These are phyloP conservation scores for Prostheceraeus crozeri DNA, from an alignment of 2,888 invertebrate species.

Conservation along the genomic window DNA sequence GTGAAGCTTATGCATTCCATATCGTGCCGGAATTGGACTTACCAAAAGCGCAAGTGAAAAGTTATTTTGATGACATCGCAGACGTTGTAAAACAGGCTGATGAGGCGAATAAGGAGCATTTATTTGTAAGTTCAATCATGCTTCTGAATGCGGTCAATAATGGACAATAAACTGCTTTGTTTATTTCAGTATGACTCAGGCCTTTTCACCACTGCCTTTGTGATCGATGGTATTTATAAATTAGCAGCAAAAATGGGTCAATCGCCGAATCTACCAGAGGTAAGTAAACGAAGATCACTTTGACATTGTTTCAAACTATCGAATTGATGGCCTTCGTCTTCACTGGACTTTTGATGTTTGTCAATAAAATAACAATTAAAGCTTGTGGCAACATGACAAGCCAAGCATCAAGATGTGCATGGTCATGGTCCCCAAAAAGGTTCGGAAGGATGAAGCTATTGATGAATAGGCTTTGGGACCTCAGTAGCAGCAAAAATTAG, in stretches of 20 bases:
- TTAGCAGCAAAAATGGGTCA: constrained; percentile 64
- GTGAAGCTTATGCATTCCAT: constrained; percentile 19
- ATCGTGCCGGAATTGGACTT: neutral
- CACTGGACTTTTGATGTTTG: too few species aligned
- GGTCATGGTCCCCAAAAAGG: too few species aligned
- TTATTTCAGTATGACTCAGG: constrained; percentile 68
- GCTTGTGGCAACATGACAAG: too few species aligned
- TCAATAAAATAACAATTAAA: too few species aligned
- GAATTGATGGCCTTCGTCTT: too few species aligned
- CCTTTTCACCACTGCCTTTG: constrained; percentile 59
- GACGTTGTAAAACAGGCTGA: constrained; percentile 89
- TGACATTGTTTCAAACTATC: neutral
- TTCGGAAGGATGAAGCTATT: too few species aligned
- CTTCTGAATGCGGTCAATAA: too few species aligned
- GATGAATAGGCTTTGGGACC: too few species aligned
- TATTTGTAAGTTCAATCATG: constrained; percentile 52
- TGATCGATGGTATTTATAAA: constrained; percentile 64
- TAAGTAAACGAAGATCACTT: too few species aligned
- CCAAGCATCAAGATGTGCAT: too few species aligned
- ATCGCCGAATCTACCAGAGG: constrained; percentile 64
- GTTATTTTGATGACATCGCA: constrained; percentile 68
- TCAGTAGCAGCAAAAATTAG: too few species aligned
- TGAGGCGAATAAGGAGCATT: constrained; percentile 76
- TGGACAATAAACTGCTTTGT: neutral
- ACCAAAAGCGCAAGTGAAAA: constrained; percentile 46